A percentile compares a stretch with the other conserved stretches of the same genome.
phyloP scores from a whole-genome alignment of 2,113 vertebrate genomes.

The Stomatorhinus ivindoensis region DNA sequence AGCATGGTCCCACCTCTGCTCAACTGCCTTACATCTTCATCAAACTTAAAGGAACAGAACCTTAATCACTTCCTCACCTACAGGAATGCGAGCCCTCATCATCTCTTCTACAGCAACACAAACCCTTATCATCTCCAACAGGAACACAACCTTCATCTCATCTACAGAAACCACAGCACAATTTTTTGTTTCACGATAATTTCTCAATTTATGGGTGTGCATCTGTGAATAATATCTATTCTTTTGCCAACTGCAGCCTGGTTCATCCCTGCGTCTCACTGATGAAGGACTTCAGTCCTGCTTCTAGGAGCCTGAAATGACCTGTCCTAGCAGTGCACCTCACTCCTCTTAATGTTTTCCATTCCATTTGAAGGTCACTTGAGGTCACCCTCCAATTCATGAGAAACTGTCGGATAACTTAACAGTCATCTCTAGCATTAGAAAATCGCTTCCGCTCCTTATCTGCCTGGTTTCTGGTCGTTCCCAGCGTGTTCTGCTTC shows the following conservation, averaged over 20 bases:
- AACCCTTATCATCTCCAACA: too few species aligned
- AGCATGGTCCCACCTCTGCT: background rate
- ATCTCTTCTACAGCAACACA: background rate
- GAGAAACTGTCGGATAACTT: background rate
- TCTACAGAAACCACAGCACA: background rate
- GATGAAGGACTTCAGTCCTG: background rate
- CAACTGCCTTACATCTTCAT: background rate
- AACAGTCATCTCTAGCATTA: too few species aligned
- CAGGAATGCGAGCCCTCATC: background rate
- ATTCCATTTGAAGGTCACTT: too few species aligned
- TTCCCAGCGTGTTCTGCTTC: background rate
- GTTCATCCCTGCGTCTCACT: background rate
- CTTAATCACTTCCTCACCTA: background rate
- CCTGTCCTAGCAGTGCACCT: too few species aligned
- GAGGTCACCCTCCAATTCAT: background rate
- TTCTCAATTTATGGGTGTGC: background rate
- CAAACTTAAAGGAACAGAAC: too few species aligned
- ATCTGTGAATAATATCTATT: background rate
- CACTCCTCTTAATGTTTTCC: too few species aligned
- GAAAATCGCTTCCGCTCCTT: too few species aligned
- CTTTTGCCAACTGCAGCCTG: background rate
- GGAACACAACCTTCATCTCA: background rate
- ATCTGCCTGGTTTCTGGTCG: too few species aligned
- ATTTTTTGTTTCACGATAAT: background rate
- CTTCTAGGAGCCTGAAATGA: too few species aligned